These are phyloP conservation scores for Pristionchus mayeri DNA, from an alignment of 2,888 invertebrate species.

Conservation along the genomic window DNA sequence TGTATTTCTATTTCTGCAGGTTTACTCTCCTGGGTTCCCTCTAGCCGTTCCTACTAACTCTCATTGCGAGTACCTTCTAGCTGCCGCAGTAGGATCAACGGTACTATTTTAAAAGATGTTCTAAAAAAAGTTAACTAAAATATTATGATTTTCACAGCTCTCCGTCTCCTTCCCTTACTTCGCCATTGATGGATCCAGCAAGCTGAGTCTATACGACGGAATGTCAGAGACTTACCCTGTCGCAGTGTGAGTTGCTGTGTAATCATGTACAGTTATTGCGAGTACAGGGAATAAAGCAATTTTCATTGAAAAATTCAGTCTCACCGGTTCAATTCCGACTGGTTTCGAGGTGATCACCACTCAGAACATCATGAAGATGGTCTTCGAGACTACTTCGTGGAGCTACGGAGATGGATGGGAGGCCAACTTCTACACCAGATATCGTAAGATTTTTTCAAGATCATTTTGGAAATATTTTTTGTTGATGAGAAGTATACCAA, in stretches of 20 bases:
- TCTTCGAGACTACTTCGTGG: neutral
- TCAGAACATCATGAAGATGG: constrained; percentile 39
- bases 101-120: neutral
- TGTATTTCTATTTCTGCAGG: neutral
- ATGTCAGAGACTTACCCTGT: constrained; percentile 17
- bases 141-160: neutral
- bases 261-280: too few relatives aligned
- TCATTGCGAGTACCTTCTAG: constrained; percentile 42
- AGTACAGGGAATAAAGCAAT: too few relatives aligned
- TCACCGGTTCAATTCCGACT: neutral
- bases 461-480: too few relatives aligned
- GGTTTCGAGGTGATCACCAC: neutral
- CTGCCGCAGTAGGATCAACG: neutral
- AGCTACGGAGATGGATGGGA: constrained; percentile 29
- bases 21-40: constrained; percentile 48
- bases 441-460: neutral
- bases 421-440: constrained; percentile 6
- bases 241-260: neutral
- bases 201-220: constrained; percentile 27
- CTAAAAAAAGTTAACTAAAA: too few relatives aligned
- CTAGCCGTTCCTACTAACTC: neutral
- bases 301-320: neutral
- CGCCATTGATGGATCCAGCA: neutral
- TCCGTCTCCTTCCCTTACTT: constrained; percentile 35
- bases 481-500: too few relatives aligned